phyloP scores from a whole-genome alignment of 2,797 vertebrate genomes.

The Myotis myotis region DNA sequence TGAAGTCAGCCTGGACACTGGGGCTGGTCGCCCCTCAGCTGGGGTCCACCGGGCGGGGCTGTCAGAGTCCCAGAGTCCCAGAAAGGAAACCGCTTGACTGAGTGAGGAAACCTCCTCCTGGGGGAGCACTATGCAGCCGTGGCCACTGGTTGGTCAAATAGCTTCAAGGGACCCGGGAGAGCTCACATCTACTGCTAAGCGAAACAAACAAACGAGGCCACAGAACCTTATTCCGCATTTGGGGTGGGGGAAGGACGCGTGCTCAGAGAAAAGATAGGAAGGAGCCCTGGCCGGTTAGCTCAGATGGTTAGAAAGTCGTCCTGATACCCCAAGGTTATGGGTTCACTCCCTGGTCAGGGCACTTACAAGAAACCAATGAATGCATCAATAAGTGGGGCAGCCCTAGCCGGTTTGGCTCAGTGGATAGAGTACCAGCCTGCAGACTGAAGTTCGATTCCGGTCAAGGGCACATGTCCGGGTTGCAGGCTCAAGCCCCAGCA shows the following conservation, averaged over 20 bases:
- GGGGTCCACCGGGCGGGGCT: neutral
- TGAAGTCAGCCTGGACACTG: neutral
- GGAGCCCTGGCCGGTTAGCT: neutral
- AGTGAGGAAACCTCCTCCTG: neutral
- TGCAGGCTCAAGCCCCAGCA: no score
- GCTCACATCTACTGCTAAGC: neutral
- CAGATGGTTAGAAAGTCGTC: neutral
- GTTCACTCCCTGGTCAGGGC: neutral
- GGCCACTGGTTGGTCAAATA: neutral
- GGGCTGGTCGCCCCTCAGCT: neutral
- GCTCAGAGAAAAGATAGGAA: neutral
- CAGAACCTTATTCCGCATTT: neutral
- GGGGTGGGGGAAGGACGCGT: neutral
- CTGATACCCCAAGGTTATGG: neutral
- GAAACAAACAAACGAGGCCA: neutral
- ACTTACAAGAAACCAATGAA: neutral
- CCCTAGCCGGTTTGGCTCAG: no score
- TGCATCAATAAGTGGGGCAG: neutral
- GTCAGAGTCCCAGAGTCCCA: neutral
- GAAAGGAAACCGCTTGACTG: neutral
- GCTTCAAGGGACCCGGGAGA: neutral
- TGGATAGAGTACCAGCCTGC: no score
- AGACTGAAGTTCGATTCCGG: no score
- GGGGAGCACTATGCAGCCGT: neutral
- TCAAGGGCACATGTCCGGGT: no score